phyloP scores from a whole-genome alignment of 1,140 invertebrate species.

The Streblospio benedicti region DNA sequence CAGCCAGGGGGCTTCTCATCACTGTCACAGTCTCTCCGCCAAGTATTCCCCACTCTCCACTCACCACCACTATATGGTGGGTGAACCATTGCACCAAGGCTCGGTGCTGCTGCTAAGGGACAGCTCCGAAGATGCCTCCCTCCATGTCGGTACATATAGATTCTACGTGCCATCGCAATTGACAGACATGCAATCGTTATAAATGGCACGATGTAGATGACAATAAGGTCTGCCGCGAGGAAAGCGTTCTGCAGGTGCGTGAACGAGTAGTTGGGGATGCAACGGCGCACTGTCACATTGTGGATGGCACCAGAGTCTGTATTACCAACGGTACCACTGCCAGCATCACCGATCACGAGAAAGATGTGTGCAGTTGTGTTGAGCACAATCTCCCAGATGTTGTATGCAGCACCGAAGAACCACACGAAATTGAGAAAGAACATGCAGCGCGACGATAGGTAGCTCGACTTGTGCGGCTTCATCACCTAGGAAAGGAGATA shows the following conservation, averaged over 20 bases:
- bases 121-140: no score
- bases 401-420: slow-evolving; percentile 4
- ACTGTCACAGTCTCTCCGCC: no score
- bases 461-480: no score
- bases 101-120: no score
- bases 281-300: not conserved
- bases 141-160: no score
- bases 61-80: no score
- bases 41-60: no score
- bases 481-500: no score
- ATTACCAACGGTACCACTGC: not conserved
- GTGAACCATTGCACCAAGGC: no score
- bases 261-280: not conserved
- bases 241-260: not conserved
- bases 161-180: not conserved
- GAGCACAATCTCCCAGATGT: slow-evolving; percentile 8
- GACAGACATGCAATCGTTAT: not conserved
- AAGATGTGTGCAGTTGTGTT: no score
- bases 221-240: not conserved
- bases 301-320: not conserved
- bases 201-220: not conserved
- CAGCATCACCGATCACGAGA: no score
- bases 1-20: not conserved
- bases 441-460: no score
- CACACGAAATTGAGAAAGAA: not conserved